phyloP scores from a whole-genome alignment of 2,113 vertebrate genomes.

The Gulo gulo region DNA sequence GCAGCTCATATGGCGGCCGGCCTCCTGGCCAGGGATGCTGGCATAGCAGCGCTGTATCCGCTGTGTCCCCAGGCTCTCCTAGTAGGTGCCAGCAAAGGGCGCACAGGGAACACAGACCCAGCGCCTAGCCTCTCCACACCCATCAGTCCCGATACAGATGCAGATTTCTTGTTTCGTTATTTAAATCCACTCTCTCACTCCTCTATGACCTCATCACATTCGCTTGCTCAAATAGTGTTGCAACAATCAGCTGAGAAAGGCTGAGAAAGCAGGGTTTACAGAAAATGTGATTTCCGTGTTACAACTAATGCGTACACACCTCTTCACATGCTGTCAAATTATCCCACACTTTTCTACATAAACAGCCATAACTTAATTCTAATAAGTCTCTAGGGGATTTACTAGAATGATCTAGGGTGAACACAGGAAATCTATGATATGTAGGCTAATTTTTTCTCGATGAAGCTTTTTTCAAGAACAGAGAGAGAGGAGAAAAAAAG shows the following conservation, averaged over 20 bases:
- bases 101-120: background rate
- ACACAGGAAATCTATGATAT: background rate
- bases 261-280: background rate
- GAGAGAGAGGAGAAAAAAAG: background rate
- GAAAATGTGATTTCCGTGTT: background rate
- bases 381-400: background rate
- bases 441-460: background rate
- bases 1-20: background rate
- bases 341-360: background rate
- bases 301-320: background rate
- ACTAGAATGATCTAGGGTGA: background rate
- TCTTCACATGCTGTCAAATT: background rate
- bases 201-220: background rate
- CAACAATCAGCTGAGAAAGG: background rate
- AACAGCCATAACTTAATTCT: background rate
- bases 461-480: conserved; percentile 37
- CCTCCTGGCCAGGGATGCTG: background rate
- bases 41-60: accelerated
- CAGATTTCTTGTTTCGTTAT: background rate
- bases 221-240: background rate
- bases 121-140: background rate
- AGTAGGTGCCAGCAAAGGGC: background rate
- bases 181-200: background rate
- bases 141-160: background rate
- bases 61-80: background rate